Evolutionary conservation across 2,113 vertebrate species (phyloP).

Genomic region (Tupaia tana): DNA sequence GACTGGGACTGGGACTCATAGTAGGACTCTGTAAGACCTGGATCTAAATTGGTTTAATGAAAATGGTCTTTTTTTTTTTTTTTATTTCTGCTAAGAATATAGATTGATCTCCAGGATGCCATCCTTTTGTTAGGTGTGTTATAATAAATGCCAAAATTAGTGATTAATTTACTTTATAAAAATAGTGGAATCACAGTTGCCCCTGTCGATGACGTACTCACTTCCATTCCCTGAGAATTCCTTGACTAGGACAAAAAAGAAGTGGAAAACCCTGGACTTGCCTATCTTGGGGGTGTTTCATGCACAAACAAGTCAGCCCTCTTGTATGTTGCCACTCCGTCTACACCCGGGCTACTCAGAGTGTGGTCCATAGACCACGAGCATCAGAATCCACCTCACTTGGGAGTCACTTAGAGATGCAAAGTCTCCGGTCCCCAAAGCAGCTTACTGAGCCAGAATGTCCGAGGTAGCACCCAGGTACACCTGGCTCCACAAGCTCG

Average conservation of each 20-base stretch:
- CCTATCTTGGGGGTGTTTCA: background rate
- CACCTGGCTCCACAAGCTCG: background rate
- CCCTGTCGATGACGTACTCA: background rate
- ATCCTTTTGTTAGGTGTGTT: conserved; percentile 19
- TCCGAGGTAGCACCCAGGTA: too few relatives aligned
- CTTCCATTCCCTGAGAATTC: background rate
- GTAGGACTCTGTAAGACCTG: background rate
- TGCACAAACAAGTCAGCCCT: background rate
- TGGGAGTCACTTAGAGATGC: background rate
- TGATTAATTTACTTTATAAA: background rate
- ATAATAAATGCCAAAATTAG: background rate
- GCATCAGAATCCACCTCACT: background rate
- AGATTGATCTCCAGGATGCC: background rate
- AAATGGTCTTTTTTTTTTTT: background rate
- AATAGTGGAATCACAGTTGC: background rate
- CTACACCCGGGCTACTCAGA: background rate
- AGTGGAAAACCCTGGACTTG: background rate
- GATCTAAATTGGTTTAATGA: background rate
- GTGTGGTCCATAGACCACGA: background rate
- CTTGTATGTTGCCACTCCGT: background rate
- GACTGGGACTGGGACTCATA: background rate
- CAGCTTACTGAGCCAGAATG: background rate
- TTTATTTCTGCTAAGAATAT: background rate
- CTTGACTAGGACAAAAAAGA: background rate
- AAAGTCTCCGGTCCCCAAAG: background rate